A percentile compares a stretch with the other conserved stretches of the same genome.
Conservation (phyloP, 1,140 invertebrate genomes). For the Listronotus bonariensis region DNA sequence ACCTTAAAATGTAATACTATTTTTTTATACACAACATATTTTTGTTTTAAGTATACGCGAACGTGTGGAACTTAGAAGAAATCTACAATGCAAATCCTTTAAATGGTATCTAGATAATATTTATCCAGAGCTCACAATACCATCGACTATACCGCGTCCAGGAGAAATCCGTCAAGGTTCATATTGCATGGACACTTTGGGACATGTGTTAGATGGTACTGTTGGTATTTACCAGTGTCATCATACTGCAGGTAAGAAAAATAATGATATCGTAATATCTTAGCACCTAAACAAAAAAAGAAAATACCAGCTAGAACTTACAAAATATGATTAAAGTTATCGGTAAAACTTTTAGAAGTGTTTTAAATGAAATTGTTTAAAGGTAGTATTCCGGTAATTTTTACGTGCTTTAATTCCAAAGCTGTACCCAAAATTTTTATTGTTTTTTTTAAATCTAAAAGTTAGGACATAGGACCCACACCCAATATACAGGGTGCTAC, state of each 20-base stretch:
- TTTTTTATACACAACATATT: not conserved
- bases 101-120: slow-evolving; percentile 97
- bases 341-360: too few relatives aligned
- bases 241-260: slow-evolving; percentile 94
- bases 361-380: too few relatives aligned
- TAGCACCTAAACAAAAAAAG: too few relatives aligned
- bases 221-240: slow-evolving; percentile 93
- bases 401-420: too few relatives aligned
- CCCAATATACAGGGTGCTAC: too few relatives aligned
- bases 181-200: slow-evolving; percentile 92
- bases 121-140: slow-evolving; percentile 88
- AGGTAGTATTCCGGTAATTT: too few relatives aligned
- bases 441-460: too few relatives aligned
- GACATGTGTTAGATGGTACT: slow-evolving; percentile 83
- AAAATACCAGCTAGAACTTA: too few relatives aligned
- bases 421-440: too few relatives aligned
- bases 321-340: too few relatives aligned
- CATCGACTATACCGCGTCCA: slow-evolving; percentile 61
- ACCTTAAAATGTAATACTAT: not conserved
- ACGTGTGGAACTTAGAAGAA: slow-evolving; percentile 78
- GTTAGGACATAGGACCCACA: too few relatives aligned
- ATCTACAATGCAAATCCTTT: slow-evolving; percentile 91
- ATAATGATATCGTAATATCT: too few relatives aligned
- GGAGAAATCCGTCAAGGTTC: slow-evolving; percentile 76
- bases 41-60: slow-evolving; percentile 76